Conservation (phyloP, 1,140 invertebrate genomes). For the Lysiphlebus fabarum region DNA sequence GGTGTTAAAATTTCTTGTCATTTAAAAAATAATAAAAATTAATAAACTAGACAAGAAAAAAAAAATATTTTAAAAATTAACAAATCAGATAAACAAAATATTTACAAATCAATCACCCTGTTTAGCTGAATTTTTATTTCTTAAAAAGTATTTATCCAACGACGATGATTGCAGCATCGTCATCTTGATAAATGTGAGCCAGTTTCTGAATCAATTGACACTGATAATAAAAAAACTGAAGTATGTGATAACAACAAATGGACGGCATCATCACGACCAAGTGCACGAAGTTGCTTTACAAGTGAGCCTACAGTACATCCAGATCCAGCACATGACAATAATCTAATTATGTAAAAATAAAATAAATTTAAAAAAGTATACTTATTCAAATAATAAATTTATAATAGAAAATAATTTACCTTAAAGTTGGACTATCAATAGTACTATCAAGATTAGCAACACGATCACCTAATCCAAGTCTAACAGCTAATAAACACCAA, state of each 20-base stretch:
- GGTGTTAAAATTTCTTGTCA: too few species aligned
- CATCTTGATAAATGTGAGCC: slow-evolving; percentile 55
- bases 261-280: slow-evolving; percentile 49
- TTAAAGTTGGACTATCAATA: slow-evolving; percentile 48
- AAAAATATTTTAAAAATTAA: slow-evolving; percentile 5
- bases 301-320: slow-evolving; percentile 47
- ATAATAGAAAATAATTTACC: slow-evolving; percentile 30
- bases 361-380: slow-evolving; percentile 4
- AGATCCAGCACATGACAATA: slow-evolving; percentile 42
- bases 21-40: too few species aligned
- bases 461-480: slow-evolving; percentile 60
- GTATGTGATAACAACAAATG: slow-evolving; percentile 47
- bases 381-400: neutral
- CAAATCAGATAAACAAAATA: slow-evolving; percentile 2
- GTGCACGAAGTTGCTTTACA: slow-evolving; percentile 44
- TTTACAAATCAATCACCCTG: slow-evolving; percentile 23
- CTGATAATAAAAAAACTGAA: slow-evolving; percentile 44
- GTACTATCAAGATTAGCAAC: slow-evolving; percentile 51
- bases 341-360: slow-evolving; percentile 30
- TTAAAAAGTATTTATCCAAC: slow-evolving; percentile 28
- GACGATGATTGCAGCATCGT: slow-evolving; percentile 38
- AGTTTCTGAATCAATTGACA: slow-evolving; percentile 47
- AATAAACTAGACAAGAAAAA: too few species aligned
- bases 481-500: slow-evolving; percentile 78
- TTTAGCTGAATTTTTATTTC: slow-evolving; percentile 7